These are phyloP conservation scores for Rosalia funebris DNA, from an alignment of 2,888 invertebrate species.

Conservation along the genomic window DNA sequence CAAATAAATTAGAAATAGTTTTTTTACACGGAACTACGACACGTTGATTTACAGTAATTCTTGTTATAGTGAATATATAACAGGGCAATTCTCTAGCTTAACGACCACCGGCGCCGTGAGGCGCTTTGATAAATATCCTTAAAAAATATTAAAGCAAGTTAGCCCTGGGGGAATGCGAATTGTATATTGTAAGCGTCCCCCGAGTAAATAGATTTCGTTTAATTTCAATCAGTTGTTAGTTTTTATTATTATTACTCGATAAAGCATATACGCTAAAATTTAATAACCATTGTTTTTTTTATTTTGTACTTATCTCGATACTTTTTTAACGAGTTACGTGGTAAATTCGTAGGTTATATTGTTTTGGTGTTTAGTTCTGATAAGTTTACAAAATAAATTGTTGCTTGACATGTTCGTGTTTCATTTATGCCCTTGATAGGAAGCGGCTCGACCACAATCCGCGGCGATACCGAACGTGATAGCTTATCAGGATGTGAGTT, in stretches of 20 bases:
- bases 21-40: slow-evolving; percentile 41
- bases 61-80: slow-evolving; percentile 47
- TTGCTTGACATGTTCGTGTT: slow-evolving; percentile 47
- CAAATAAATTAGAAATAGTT: slow-evolving; percentile 57
- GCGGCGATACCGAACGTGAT: background rate
- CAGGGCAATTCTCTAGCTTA: slow-evolving; percentile 64
- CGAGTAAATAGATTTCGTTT: slow-evolving; percentile 15
- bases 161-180: slow-evolving; percentile 39
- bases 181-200: slow-evolving; percentile 11
- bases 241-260: slow-evolving; percentile 29
- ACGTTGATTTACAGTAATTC: slow-evolving; percentile 43
- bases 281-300: slow-evolving; percentile 48
- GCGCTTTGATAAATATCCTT: slow-evolving; percentile 35
- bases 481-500: slow-evolving; percentile 2
- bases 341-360: slow-evolving; percentile 43
- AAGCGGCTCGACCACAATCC: background rate
- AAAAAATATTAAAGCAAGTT: slow-evolving; percentile 35
- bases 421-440: slow-evolving; percentile 24
- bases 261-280: slow-evolving; percentile 5
- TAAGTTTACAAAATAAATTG: slow-evolving; percentile 59
- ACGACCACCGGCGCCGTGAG: slow-evolving; percentile 43
- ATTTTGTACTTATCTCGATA: slow-evolving; percentile 56
- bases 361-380: slow-evolving; percentile 59
- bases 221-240: slow-evolving; percentile 25
- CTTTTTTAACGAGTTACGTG: slow-evolving; percentile 41